Base-by-base conservation (phyloP, 1,140 invertebrate species). In the Zaprionus ghesquierei region DNA sequence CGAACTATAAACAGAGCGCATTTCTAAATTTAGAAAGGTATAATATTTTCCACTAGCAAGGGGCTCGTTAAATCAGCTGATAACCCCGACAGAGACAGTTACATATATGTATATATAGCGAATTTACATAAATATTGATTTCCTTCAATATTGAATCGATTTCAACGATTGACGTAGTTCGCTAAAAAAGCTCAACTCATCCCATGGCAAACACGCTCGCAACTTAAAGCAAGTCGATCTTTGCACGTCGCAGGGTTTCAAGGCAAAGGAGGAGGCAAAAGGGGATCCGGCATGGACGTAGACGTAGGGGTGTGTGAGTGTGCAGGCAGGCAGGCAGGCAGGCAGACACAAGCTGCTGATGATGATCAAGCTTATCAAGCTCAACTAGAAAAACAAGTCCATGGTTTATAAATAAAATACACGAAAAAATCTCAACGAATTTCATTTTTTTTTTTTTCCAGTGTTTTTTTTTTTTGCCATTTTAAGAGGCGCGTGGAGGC, bases 381-480 rank as follows among this genome's bases (percentile, higher is more conserved):
- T 61, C 35, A 87, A 87, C 82, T 87, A 87, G 82, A 87, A 87
- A 87, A 87, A 87, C 82, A 89, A 87, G 82, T 87, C 75, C 84
- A 74, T 69, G 81, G 72, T 82, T 86, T 87, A 87, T 65, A 87
- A 89, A 87, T 87, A 87, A 82, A 70, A 72, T 27, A 64, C 69
- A 65, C 55, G 5, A 59, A 71, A 71, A 66, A 56, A 58, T 60
- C 23, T 63, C 60, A 53, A 29, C 59, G 46, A 59, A 46, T 59
- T 75, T 75, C 15, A 46, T 46, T 18, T 29, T 29, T 29, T 29
- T 29, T 29, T 29, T 29, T 29, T 2, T 3, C 8, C 8, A 6
- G 1, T 53, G 13, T 5, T 38, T 5, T 8, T 38, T 15, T 35
- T 53, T 44, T 59, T 61, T 50, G 22, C 58, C 22, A 56, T 54